These are phyloP conservation scores for Drosophila sulfurigaster DNA, from an alignment of 1,140 invertebrate species.

Conservation along the genomic window DNA sequence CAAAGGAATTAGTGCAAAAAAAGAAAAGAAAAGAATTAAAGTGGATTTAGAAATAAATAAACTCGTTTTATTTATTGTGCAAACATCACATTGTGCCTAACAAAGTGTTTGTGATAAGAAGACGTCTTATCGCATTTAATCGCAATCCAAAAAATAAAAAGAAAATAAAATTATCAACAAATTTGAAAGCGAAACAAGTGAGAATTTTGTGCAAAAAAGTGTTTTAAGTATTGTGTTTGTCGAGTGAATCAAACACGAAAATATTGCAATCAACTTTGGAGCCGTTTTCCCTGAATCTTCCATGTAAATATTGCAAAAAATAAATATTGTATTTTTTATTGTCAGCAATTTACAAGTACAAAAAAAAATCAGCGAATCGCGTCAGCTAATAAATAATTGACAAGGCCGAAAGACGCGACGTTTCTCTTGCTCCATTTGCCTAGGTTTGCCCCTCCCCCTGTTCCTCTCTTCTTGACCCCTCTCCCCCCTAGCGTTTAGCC, in stretches of 20 bases:
- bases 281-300: constrained; percentile 35
- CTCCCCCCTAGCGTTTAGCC: not conserved
- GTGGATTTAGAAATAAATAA: constrained; percentile 49
- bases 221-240: not conserved
- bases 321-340: constrained; percentile 42
- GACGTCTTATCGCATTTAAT: constrained; percentile 31
- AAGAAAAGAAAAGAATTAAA: constrained; percentile 13
- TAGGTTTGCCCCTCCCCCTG: not conserved
- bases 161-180: constrained; percentile 13
- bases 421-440: constrained; percentile 5
- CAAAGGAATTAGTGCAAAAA: constrained; percentile 40
- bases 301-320: constrained; percentile 66
- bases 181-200: constrained; percentile 2
- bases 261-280: constrained; percentile 20
- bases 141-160: constrained; percentile 5
- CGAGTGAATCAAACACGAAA: not conserved
- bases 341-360: constrained; percentile 76
- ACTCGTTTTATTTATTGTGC: constrained; percentile 13
- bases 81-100: not conserved
- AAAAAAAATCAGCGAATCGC: constrained; percentile 22
- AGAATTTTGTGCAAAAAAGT: constrained; percentile 10
- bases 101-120: constrained; percentile 40
- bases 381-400: constrained; percentile 7
- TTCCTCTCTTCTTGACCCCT: not conserved
- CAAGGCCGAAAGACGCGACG: constrained; percentile 4